These are phyloP conservation scores for Psilopsiagon aurifrons DNA, from an alignment of 2,113 vertebrate species.

Conservation along the genomic window DNA sequence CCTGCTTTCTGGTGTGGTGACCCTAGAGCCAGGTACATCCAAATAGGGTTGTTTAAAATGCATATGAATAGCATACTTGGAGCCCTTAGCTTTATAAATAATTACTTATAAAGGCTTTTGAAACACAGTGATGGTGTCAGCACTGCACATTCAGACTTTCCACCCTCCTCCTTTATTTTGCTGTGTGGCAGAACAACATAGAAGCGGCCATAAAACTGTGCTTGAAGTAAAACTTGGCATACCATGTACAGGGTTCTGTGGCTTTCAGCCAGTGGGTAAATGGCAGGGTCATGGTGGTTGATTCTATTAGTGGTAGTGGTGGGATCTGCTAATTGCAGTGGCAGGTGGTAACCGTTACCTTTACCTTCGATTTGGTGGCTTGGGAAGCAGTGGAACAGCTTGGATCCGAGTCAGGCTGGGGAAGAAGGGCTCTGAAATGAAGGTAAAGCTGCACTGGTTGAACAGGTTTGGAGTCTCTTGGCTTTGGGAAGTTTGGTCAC, in stretches of 20 bases:
- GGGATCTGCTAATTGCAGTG: background rate
- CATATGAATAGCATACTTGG: background rate
- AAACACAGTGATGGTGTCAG: background rate
- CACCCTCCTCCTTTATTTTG: background rate
- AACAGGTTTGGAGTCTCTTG: background rate
- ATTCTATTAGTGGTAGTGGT: background rate
- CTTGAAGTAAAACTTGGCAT: background rate
- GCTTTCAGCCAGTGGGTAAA: background rate
- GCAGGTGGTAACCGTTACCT: background rate
- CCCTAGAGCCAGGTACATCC: background rate
- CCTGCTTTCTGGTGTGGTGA: background rate
- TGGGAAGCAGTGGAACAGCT: background rate
- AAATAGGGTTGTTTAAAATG: background rate
- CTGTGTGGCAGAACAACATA: background rate
- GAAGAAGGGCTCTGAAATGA: background rate
- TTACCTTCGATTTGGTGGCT: background rate
- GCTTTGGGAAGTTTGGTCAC: background rate
- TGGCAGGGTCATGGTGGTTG: accelerated
- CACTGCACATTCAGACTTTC: background rate
- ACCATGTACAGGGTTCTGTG: background rate
- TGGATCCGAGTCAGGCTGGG: background rate
- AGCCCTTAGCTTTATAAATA: background rate
- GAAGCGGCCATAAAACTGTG: background rate
- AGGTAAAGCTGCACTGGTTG: background rate
- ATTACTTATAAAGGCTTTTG: background rate